Conservation (phyloP, 2,113 vertebrate genomes). For the Trematomus loennbergii region DNA sequence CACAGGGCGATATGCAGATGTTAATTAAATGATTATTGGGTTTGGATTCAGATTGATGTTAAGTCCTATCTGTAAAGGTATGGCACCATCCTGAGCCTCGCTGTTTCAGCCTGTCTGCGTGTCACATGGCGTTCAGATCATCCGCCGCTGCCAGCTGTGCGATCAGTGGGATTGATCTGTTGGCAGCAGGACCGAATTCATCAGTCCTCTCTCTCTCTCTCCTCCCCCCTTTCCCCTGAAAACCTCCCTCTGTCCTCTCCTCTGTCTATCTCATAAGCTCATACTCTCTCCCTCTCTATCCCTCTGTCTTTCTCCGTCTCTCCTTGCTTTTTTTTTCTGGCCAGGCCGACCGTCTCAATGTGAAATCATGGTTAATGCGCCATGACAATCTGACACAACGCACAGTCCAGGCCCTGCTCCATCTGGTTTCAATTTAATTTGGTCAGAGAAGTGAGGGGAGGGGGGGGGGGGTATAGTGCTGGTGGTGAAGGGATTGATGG, state of each 20-base stretch:
- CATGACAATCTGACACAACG: constrained; percentile 80
- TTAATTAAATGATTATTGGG: constrained; percentile 72
- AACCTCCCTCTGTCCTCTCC: constrained; percentile 27
- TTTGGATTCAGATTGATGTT: constrained; percentile 72
- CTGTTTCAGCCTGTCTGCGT: constrained; percentile 58
- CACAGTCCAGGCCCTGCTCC: constrained; percentile 75
- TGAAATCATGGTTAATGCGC: constrained; percentile 80
- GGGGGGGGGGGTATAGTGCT: background rate
- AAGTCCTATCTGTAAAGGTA: constrained; percentile 68
- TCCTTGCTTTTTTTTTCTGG: constrained; percentile 51
- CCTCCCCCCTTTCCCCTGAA: background rate
- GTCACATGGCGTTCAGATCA: constrained; percentile 75
- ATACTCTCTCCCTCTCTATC: constrained; percentile 28
- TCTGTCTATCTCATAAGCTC: constrained; percentile 22
- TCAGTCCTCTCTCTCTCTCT: constrained; percentile 39
- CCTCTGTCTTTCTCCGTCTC: constrained; percentile 48
- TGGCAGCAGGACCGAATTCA: constrained; percentile 70
- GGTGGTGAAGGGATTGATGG: constrained; percentile 41
- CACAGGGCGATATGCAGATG: constrained; percentile 54
- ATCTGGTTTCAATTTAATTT: constrained; percentile 89
- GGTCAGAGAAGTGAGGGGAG: constrained; percentile 61
- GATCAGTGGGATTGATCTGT: constrained; percentile 79
- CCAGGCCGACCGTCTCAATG: constrained; percentile 70
- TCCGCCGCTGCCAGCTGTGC: constrained; percentile 78
- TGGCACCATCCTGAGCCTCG: constrained; percentile 67